Evolutionary conservation across 2,797 vertebrate species (phyloP).

Genomic region (Taeniopygia guttata): DNA sequence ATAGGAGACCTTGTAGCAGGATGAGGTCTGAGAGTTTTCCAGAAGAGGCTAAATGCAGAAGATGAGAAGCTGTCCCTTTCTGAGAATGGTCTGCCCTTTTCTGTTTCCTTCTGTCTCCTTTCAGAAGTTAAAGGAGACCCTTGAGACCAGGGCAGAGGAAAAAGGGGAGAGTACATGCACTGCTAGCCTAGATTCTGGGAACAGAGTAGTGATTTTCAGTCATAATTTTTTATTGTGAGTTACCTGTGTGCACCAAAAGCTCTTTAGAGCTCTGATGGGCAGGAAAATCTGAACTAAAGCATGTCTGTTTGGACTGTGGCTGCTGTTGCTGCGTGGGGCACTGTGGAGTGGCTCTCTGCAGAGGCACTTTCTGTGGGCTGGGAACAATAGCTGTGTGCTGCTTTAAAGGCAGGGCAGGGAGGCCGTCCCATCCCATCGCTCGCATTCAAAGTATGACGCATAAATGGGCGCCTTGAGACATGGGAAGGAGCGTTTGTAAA

Average conservation of each 20-base stretch:
- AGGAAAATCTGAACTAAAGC: neutral
- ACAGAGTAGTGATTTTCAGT: neutral
- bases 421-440: neutral
- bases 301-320: neutral
- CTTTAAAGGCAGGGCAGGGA: neutral
- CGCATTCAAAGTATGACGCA: conserved; percentile 42
- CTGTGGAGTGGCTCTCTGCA: neutral
- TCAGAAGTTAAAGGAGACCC: conserved; percentile 23
- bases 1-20: conserved; percentile 14
- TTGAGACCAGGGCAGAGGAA: neutral
- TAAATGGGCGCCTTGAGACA: conserved; percentile 39
- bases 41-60: conserved; percentile 44
- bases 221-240: neutral
- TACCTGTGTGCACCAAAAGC: neutral
- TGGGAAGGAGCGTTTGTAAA: conserved; percentile 38
- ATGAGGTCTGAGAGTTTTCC: conserved; percentile 56
- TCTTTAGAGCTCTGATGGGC: neutral
- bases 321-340: neutral
- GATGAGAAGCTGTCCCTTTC: conserved; percentile 18
- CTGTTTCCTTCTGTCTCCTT: conserved; percentile 15
- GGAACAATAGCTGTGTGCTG: neutral
- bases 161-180: neutral
- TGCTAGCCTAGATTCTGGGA: neutral
- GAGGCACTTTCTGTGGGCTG: neutral
- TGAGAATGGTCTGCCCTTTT: conserved; percentile 58